A percentile compares a stretch with the other conserved stretches of the same genome.
Conservation (phyloP, 2,113 vertebrate species). For the Polypterus senegalus region DNA sequence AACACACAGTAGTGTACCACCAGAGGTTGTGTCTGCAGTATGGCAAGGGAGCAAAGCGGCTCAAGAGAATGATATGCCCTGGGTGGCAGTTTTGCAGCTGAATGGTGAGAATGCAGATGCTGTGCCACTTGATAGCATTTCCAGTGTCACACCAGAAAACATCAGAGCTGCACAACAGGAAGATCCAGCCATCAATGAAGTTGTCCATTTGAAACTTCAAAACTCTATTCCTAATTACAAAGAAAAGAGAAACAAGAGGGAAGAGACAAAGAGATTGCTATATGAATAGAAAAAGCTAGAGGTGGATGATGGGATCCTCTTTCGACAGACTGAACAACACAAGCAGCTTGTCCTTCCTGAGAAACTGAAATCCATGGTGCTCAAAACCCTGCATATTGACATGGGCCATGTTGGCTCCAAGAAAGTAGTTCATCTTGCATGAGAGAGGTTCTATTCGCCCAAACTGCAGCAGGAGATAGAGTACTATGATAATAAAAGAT, state of each 20-base stretch:
- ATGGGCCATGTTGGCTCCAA: not conserved
- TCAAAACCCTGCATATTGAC: not conserved
- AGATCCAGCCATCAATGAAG: not conserved
- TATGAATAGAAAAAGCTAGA: not conserved
- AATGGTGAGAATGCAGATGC: not conserved
- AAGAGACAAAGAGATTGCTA: not conserved
- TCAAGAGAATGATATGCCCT: too few species aligned
- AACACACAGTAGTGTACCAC: too few species aligned
- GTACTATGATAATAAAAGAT: too few species aligned
- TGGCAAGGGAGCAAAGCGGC: too few species aligned
- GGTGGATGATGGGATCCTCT: not conserved
- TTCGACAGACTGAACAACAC: not conserved
- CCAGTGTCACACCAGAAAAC: not conserved
- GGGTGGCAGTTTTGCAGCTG: not conserved
- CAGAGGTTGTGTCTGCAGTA: too few species aligned
- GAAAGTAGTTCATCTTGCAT: too few species aligned
- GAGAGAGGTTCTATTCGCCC: too few species aligned
- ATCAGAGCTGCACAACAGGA: not conserved
- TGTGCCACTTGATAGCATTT: not conserved
- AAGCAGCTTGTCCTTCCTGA: not conserved
- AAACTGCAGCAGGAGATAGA: too few species aligned
- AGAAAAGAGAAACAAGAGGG: not conserved
- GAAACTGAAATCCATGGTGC: not conserved
- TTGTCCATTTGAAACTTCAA: not conserved
- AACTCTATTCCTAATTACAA: not conserved